Evolutionary conservation across 1,140 invertebrate genomes (phyloP).

Genomic region (Diachasma alloeum): DNA sequence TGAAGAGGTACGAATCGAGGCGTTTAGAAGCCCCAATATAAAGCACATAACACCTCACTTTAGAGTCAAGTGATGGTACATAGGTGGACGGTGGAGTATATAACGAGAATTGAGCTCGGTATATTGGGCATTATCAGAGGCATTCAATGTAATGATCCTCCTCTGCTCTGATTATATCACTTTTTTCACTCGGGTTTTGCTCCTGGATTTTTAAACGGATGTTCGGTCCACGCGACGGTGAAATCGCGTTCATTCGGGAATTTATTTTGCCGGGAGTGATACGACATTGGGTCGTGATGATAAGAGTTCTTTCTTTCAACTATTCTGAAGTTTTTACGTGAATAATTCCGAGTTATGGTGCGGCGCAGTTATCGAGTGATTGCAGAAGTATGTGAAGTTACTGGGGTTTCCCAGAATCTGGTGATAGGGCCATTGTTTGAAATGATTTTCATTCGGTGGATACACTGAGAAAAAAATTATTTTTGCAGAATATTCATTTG

Average conservation of each 20-base stretch:
- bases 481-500: too few relatives aligned
- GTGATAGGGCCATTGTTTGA: too few relatives aligned
- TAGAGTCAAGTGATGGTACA: background rate
- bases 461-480: too few relatives aligned
- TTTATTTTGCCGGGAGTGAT: background rate
- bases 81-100: background rate
- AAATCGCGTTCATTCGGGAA: background rate
- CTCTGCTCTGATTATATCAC: background rate
- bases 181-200: background rate
- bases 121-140: constrained; percentile 8
- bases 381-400: too few relatives aligned
- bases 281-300: background rate
- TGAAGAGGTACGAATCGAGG: background rate
- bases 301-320: background rate
- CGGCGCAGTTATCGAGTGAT: too few relatives aligned
- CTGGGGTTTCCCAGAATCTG: too few relatives aligned
- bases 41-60: background rate
- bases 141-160: background rate
- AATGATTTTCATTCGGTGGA: too few relatives aligned
- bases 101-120: background rate
- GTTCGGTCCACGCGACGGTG: too few relatives aligned
- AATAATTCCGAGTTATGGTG: background rate
- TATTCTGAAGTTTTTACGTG: background rate
- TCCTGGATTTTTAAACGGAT: background rate
- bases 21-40: constrained; percentile 1